phyloP scores from a whole-genome alignment of 2,113 vertebrate genomes.

The Pteruthius melanotis region DNA sequence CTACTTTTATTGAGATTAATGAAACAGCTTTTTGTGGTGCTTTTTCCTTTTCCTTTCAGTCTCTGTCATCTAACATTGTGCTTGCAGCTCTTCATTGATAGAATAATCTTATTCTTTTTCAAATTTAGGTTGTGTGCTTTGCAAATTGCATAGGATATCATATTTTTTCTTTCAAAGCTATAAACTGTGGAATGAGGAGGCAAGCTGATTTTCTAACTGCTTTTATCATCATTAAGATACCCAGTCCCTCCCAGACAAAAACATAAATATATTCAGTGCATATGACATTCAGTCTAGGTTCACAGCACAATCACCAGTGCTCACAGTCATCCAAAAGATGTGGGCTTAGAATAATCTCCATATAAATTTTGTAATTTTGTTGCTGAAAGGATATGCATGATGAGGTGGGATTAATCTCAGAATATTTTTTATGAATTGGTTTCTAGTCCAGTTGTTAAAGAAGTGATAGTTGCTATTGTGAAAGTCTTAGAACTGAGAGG shows the following conservation, averaged over 20 bases:
- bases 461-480: not conserved
- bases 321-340: not conserved
- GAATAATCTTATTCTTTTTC: not conserved
- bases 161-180: not conserved
- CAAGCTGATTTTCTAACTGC: slow-evolving; percentile 9
- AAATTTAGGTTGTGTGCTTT: not conserved
- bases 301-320: not conserved
- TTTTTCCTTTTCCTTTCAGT: not conserved
- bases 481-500: not conserved
- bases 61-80: not conserved
- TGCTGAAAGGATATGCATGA: not conserved
- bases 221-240: not conserved
- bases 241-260: not conserved
- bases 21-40: not conserved
- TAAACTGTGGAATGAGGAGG: not conserved
- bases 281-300: not conserved
- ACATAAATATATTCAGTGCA: not conserved
- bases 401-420: not conserved
- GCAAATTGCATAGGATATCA: not conserved
- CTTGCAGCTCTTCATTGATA: not conserved
- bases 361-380: not conserved
- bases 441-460: not conserved
- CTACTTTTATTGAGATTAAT: not conserved
- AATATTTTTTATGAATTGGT: not conserved
- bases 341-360: not conserved